phyloP scores from a whole-genome alignment of 2,113 vertebrate species.

The Gracilinanus agilis region DNA sequence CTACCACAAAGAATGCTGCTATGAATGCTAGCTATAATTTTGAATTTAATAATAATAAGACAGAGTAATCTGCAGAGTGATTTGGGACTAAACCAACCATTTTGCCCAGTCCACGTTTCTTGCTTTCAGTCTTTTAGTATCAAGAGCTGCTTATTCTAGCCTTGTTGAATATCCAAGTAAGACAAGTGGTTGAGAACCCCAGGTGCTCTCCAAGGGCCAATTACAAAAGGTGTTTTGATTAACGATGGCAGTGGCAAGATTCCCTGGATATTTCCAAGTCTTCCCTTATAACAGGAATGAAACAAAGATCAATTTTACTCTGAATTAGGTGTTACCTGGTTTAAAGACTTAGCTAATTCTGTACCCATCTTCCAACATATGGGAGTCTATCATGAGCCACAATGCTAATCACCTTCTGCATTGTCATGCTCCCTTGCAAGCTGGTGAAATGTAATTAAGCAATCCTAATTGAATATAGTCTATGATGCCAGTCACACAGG shows the following conservation, averaged over 20 bases:
- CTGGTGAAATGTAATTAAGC: conserved; percentile 12
- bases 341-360: not conserved
- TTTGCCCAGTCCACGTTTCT: not conserved
- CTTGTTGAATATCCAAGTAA: not conserved
- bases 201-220: not conserved
- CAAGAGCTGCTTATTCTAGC: not conserved
- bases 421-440: not conserved
- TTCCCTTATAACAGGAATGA: not conserved
- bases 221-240: not conserved
- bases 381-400: not conserved
- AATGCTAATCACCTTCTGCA: not conserved
- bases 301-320: not conserved
- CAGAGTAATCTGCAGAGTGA: not conserved
- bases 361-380: not conserved
- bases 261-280: not conserved
- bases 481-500: not conserved
- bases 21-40: not conserved
- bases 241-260: not conserved
- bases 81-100: not conserved
- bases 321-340: not conserved
- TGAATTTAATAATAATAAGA: not conserved
- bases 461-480: not conserved
- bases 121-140: not conserved
- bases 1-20: not conserved
- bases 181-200: not conserved